Evolutionary conservation across 2,113 vertebrate species (phyloP), one percentile per base, ranked within the genome.

Genomic region (Chlorocebus sabaeus): DNA sequence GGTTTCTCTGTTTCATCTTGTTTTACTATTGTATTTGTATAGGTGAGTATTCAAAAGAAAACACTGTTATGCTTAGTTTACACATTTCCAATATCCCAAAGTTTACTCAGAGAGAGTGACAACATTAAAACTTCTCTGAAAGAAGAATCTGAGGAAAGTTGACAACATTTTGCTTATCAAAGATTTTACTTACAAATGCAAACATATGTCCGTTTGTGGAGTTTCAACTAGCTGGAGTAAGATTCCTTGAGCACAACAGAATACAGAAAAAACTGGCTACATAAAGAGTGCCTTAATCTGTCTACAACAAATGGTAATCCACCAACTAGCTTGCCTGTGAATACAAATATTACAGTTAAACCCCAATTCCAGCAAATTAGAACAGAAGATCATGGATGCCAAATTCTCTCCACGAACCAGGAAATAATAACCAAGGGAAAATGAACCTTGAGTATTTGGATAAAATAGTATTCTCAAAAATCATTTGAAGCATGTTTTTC

Each of bases 341-440:
- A 73, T 87, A 78, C 35, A 83, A 93, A 90, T 88, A 90, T 88
- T 92, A 81, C 55, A 90, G 8, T 68, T 92, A 96, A 96, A 85
- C 79, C 8, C 43, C 27, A 52, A 11, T 95, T 61, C 52, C 14
- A 85, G 32, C 2, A 76, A 78, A 68, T 91, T 95, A 59, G 22
- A 90, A 72, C 2, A 90, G 55, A 86, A 81, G 73, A 35, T 81
- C 2, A 3, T 78, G 4, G 59, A 85, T 89, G 8, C 16, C 18
- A 86, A 48, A 20, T 95, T 91, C 27, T 92, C 38, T 89, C 72
- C 45, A 73, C 38, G 16, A 94, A 25, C 3, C 27, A 80, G 35
- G 10, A 64, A 96, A 76, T 27, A 89, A 96, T 52, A 84, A 57
- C 45, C 8, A 45, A 94, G 14, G 6, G 8, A 23, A 90, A 94